Evolutionary conservation across 2,888 invertebrate species (phyloP).

Genomic region (Synanthedon formicaeformis): DNA sequence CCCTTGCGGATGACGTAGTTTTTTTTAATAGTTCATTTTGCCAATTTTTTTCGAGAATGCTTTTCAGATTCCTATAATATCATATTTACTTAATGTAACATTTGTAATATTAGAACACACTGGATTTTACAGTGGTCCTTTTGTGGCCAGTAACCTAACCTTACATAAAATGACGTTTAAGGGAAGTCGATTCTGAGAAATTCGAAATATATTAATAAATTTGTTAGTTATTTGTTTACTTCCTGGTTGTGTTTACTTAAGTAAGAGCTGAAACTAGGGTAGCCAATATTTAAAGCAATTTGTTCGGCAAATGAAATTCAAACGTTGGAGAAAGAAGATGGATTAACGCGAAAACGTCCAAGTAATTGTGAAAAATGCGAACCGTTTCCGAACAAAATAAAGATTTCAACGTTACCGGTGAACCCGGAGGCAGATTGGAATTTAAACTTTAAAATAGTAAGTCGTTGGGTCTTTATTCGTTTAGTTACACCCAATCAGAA

Average conservation of each 20-base stretch:
- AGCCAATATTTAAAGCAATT: conserved; percentile 20
- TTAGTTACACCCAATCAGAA: background rate
- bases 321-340: conserved; percentile 57
- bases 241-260: background rate
- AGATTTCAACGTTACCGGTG: conserved; percentile 27
- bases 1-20: conserved; percentile 17
- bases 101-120: too few species aligned
- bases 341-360: conserved; percentile 60
- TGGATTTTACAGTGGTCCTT: too few species aligned
- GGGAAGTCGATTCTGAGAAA: too few species aligned
- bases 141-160: too few species aligned
- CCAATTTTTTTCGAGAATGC: background rate
- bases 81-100: too few species aligned
- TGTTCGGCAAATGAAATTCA: conserved; percentile 54
- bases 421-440: conserved; percentile 15
- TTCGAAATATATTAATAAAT: too few species aligned
- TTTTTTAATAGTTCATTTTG: conserved; percentile 14
- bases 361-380: conserved; percentile 68
- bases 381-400: conserved; percentile 41
- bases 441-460: conserved; percentile 16
- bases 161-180: too few species aligned
- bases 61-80: too few species aligned
- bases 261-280: conserved; percentile 1
- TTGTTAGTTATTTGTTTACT: background rate
- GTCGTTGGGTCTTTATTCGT: background rate